phyloP scores from a whole-genome alignment of 1,140 invertebrate genomes.

The Conus ventricosus region DNA sequence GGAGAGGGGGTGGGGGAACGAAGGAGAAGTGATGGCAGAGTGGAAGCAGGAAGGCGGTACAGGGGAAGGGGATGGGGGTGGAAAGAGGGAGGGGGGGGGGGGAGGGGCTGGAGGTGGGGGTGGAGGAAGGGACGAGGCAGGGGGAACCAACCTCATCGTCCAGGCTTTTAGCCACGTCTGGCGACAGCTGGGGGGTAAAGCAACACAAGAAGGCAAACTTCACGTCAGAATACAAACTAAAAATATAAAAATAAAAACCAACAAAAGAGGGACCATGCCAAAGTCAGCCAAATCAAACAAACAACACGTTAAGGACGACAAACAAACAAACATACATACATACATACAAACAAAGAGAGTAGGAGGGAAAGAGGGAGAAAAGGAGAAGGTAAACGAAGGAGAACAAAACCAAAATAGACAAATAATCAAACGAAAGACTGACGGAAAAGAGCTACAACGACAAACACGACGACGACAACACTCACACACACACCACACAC shows the following conservation, averaged over 20 bases:
- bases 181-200: conserved; percentile 58
- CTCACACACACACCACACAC: too few relatives aligned
- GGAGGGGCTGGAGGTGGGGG: not conserved
- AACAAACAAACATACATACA: not conserved
- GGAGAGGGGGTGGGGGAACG: not conserved
- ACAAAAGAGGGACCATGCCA: not conserved
- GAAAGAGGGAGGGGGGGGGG: not conserved
- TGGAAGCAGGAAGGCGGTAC: not conserved
- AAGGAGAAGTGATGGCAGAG: not conserved
- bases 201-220: not conserved
- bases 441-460: too few relatives aligned
- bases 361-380: too few relatives aligned
- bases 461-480: too few relatives aligned
- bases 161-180: conserved; percentile 58
- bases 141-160: conserved; percentile 60
- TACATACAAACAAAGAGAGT: not conserved
- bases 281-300: conserved; percentile 38
- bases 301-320: conserved; percentile 47
- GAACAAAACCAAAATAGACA: too few relatives aligned
- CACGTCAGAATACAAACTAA: conserved; percentile 9
- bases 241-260: not conserved
- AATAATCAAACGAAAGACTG: too few relatives aligned
- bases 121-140: not conserved
- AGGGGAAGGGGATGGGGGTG: not conserved
- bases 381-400: too few relatives aligned